Evolutionary conservation across 1,140 invertebrate genomes (phyloP).

Genomic region (Gyrodactylus bullatarudis): DNA sequence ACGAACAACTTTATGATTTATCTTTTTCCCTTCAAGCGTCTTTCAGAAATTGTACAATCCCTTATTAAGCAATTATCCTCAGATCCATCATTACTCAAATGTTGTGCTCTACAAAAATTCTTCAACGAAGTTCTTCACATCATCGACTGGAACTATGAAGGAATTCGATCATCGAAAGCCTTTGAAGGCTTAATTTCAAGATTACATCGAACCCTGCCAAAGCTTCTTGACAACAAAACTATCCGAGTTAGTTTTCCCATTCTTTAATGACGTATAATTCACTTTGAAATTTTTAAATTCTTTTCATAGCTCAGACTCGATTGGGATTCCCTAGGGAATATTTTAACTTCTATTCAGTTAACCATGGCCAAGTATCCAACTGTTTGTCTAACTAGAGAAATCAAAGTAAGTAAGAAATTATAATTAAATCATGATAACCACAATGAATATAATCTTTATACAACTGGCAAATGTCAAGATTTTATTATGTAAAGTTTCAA

Average conservation of each 20-base stretch:
- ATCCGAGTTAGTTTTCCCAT: background rate
- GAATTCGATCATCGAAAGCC: background rate
- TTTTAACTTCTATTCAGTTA: background rate
- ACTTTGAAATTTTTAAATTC: background rate
- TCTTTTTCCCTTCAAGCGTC: conserved; percentile 28
- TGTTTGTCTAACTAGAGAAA: background rate
- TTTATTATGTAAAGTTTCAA: no score
- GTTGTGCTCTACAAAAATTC: conserved; percentile 28
- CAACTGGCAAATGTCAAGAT: no score
- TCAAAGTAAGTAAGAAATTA: background rate
- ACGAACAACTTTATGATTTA: background rate
- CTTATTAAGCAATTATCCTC: conserved; percentile 83
- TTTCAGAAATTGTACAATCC: conserved; percentile 78
- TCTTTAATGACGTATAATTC: background rate
- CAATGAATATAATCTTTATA: no score
- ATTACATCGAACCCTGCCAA: conserved; percentile 27
- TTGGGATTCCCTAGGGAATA: background rate
- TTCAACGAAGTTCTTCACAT: background rate
- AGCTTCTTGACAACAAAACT: background rate
- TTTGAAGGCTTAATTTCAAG: conserved; percentile 14
- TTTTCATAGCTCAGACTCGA: background rate
- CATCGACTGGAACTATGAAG: conserved; percentile 3
- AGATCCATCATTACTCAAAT: conserved; percentile 69
- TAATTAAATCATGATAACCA: no score
- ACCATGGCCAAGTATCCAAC: background rate